A percentile compares a stretch with the other conserved stretches of the same genome.
These are phyloP conservation scores for Drosophila leonis DNA, from an alignment of 2,888 invertebrate genomes.

Conservation along the genomic window DNA sequence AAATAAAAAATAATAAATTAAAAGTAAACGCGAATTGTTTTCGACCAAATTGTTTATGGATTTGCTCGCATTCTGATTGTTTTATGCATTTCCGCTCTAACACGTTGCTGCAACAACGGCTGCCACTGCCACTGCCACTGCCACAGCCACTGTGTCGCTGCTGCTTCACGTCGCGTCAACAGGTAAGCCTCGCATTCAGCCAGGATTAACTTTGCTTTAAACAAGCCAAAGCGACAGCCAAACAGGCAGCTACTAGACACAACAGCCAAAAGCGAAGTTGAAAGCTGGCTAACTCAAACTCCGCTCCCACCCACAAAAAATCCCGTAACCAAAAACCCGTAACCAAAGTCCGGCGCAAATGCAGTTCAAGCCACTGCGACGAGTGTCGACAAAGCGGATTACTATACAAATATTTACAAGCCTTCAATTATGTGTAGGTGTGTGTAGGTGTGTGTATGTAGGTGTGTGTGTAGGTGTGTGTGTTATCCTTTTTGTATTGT, in stretches of 20 bases:
- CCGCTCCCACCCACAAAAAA: constrained; percentile 6
- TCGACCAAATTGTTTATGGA: constrained; percentile 56
- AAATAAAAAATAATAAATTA: constrained; percentile 4
- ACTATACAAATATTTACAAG: constrained; percentile 76
- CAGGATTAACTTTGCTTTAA: constrained; percentile 76
- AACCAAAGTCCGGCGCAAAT: constrained; percentile 39
- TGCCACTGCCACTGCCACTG: constrained; percentile 1
- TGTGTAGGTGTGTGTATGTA: constrained; percentile 8
- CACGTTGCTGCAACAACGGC: constrained; percentile 47
- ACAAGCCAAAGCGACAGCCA: constrained; percentile 46
- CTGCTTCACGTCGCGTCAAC: constrained; percentile 58
- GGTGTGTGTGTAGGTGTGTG: constrained; percentile 13
- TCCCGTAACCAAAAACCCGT: constrained; percentile 29
- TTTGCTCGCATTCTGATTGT: constrained; percentile 46
- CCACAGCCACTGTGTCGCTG: constrained; percentile 5
- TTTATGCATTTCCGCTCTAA: constrained; percentile 60
- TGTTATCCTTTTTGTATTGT: constrained; percentile 37
- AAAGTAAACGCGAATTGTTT: constrained; percentile 29
- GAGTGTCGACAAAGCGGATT: constrained; percentile 73
- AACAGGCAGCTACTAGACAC: constrained; percentile 10
- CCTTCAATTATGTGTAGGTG: constrained; percentile 47
- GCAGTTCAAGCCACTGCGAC: constrained; percentile 19
- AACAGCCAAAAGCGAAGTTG: constrained; percentile 3
- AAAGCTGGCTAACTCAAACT: not conserved
- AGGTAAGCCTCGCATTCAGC: constrained; percentile 74